Evolutionary conservation across 2,888 invertebrate species (phyloP), one percentile per base, ranked within the genome.

Genomic region (Sarcophaga variegata): DNA sequence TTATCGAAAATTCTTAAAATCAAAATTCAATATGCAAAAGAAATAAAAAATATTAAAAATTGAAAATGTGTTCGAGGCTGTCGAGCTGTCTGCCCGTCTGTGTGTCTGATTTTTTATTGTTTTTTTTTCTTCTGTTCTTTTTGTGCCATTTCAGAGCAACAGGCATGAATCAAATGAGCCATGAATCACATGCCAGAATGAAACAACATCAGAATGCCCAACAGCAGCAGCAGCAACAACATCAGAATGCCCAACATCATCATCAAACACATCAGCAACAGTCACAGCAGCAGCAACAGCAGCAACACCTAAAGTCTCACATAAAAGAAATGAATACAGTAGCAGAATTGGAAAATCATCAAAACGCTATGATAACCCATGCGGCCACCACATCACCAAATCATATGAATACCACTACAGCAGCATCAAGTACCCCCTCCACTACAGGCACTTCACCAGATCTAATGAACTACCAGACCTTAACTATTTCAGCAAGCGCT

Each of bases 391-490:
- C 83, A 37, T 80, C 86, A n/a, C 84, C 87, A 62, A 70, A 49
- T 71, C 81, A 82, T 54, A 76, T 86, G 67, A 81, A 81, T 63
- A 79, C 74, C 27, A 71, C 88, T 49, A 79, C 78, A 27, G 69
- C 88, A 14, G 75, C 88, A 12, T 89, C 92, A 37, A 37, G 37
- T 71, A 91, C 92, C 25, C 90, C 92, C 11, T 91, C 90, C 14
- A 89, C 91, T n/a, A 90, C 92, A n/a, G 92, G 91, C 77, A 92
- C 91, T 25, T 93, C 93, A 4, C 93, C 93, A n/a, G 93, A 93
- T 64, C 85, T 93, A 27, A 64, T 92, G 47, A 79, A 88, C 77
- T 91, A 90, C 81, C 92, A 90, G 72, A 47, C 88, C 12, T 1
- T 72, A 49, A 27, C 77, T 0, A 54, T 17, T 54, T 54, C 84